Evolutionary conservation across 2,888 invertebrate genomes (phyloP).

Genomic region (Margaritifera margaritifera): DNA sequence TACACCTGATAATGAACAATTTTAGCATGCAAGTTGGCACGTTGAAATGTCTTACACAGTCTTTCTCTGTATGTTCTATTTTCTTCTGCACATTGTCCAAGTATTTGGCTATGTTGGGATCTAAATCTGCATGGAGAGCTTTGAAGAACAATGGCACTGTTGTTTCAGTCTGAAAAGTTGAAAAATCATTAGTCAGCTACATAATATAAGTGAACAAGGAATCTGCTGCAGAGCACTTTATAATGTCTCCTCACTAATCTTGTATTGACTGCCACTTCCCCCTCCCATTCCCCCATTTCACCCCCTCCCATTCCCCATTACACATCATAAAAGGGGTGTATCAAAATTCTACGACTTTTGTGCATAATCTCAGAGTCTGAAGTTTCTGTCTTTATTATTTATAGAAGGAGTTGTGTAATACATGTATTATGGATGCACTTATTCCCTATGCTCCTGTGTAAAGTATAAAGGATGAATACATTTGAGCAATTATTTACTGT

Average conservation of each 20-base stretch:
- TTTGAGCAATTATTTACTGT: no score
- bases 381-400: no score
- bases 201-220: background rate
- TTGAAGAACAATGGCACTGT: constrained; percentile 61
- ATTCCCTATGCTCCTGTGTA: no score
- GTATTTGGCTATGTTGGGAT: constrained; percentile 52
- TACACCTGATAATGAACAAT: background rate
- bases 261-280: background rate
- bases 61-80: constrained; percentile 55
- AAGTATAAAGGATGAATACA: no score
- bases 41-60: constrained; percentile 40
- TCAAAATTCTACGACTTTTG: no score
- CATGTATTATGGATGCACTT: no score
- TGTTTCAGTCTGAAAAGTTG: constrained; percentile 38
- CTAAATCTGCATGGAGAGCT: constrained; percentile 44
- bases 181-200: background rate
- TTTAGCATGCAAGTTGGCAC: background rate
- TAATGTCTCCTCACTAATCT: background rate
- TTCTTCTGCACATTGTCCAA: constrained; percentile 37
- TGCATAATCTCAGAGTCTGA: no score
- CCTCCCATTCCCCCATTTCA: no score
- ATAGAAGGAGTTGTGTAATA: no score
- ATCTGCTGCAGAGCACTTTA: background rate
- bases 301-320: no score
- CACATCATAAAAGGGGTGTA: no score